phyloP scores from a whole-genome alignment of 2,113 vertebrate species.

The Myxocyprinus asiaticus region DNA sequence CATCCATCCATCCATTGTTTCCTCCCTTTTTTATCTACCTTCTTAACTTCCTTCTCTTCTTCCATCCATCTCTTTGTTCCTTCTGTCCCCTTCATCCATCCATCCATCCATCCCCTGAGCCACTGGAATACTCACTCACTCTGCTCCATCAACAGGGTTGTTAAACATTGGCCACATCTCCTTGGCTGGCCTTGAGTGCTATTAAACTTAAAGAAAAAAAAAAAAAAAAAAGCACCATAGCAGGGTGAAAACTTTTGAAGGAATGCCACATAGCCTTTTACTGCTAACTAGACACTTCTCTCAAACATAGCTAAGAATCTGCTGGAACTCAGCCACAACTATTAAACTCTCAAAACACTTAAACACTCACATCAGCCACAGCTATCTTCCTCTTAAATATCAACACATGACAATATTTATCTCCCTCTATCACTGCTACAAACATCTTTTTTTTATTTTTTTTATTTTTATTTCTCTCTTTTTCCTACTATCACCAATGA shows the following conservation, averaged over 20 bases:
- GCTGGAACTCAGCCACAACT: slow-evolving; percentile 6
- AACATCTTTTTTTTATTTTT: background rate
- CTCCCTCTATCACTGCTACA: background rate
- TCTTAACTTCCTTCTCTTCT: too few relatives aligned
- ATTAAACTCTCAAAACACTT: slow-evolving; percentile 16
- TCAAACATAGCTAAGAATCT: slow-evolving; percentile 7
- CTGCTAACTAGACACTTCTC: slow-evolving; percentile 9
- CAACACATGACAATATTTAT: background rate
- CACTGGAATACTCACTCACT: too few relatives aligned
- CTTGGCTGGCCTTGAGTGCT: too few relatives aligned
- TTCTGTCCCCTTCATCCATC: too few relatives aligned
- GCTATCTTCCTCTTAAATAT: background rate
- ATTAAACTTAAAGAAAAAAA: too few relatives aligned
- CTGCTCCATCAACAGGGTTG: too few relatives aligned
- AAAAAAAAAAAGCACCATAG: slow-evolving; percentile 38
- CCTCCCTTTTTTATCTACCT: too few relatives aligned
- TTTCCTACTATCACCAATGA: background rate
- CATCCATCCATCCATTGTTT: too few relatives aligned
- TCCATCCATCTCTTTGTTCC: too few relatives aligned
- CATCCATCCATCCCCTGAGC: background rate
- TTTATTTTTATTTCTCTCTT: background rate
- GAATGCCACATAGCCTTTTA: slow-evolving; percentile 37
- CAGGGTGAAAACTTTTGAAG: slow-evolving; percentile 41
- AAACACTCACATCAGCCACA: background rate
- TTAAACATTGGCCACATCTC: too few relatives aligned